A percentile compares a stretch with the other conserved stretches of the same genome.
Conservation (phyloP, 2,113 vertebrate species). For the Cynoglossus semilaevis region DNA sequence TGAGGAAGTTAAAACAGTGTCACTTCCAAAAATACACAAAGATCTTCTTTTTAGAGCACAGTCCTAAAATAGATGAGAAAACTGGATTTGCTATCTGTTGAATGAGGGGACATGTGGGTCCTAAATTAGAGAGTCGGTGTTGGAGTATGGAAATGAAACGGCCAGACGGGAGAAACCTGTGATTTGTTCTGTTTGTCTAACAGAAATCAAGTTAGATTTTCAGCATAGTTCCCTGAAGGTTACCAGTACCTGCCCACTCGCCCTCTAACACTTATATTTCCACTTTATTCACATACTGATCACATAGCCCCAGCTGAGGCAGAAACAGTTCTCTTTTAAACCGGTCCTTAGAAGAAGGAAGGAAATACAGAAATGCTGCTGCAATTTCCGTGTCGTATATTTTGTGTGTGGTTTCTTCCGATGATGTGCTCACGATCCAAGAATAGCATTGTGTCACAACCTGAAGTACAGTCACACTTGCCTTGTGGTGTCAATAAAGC, state of each 20-base stretch:
- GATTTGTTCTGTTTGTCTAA: slow-evolving; percentile 20
- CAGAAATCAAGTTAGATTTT: slow-evolving; percentile 13
- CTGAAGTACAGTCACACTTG: neutral
- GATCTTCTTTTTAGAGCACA: slow-evolving; percentile 39
- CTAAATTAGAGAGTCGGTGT: slow-evolving; percentile 48
- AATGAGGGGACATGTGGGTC: slow-evolving; percentile 38
- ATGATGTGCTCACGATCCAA: slow-evolving; percentile 17
- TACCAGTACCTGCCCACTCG: slow-evolving; percentile 10
- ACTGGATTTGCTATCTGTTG: slow-evolving; percentile 30
- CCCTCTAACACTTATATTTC: neutral
- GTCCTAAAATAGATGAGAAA: slow-evolving; percentile 51
- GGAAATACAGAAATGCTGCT: slow-evolving; percentile 13
- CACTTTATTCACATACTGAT: slow-evolving; percentile 11
- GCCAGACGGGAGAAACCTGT: slow-evolving; percentile 9
- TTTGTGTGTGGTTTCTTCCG: slow-evolving; percentile 14
- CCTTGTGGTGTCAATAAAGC: neutral
- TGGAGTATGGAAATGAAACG: slow-evolving; percentile 25
- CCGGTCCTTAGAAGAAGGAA: slow-evolving; percentile 36
- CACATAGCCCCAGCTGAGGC: neutral
- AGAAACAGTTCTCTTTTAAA: slow-evolving; percentile 11
- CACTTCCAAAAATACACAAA: slow-evolving; percentile 58
- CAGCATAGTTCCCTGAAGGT: slow-evolving; percentile 8
- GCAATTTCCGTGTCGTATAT: slow-evolving; percentile 24
- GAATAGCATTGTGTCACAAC: slow-evolving; percentile 11
- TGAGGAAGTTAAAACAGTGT: slow-evolving; percentile 50